phyloP scores from a whole-genome alignment of 2,888 invertebrate species.

The Ischnus inquisitorius region DNA sequence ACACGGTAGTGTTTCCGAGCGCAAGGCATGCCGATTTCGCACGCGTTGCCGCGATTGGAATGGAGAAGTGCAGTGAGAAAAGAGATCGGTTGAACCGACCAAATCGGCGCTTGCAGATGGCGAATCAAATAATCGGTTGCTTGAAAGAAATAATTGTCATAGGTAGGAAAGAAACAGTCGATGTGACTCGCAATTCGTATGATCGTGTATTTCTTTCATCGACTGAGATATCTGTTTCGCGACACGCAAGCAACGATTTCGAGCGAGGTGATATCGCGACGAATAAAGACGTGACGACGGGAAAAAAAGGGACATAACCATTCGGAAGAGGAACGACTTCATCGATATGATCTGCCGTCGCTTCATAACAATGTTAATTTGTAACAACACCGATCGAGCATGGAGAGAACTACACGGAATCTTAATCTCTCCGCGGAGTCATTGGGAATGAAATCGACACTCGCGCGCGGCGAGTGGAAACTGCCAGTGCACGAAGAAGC shows the following conservation, averaged over 20 bases:
- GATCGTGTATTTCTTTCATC: no score
- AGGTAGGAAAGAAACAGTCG: no score
- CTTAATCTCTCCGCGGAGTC: slow-evolving; percentile 74
- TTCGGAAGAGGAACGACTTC: not conserved
- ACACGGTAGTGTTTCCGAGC: not conserved
- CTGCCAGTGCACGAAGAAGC: slow-evolving; percentile 70
- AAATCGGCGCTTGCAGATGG: no score
- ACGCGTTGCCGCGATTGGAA: not conserved
- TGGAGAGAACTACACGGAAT: not conserved
- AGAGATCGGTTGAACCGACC: no score
- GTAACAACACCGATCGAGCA: not conserved
- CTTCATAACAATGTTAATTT: not conserved
- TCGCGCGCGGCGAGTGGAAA: slow-evolving; percentile 70
- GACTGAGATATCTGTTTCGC: no score
- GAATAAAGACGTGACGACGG: no score
- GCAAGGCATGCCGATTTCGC: slow-evolving; percentile 68
- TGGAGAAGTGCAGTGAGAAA: not conserved
- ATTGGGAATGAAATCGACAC: slow-evolving; percentile 79
- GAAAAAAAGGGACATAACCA: not conserved
- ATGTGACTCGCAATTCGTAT: no score
- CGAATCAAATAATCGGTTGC: no score
- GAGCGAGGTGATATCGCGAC: no score
- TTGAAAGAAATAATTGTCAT: no score
- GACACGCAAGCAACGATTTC: no score
- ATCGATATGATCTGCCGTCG: not conserved